Percentiles rank a stretch among this genome's conserved stretches.
These are phyloP conservation scores for Tonatia bakeri DNA, from an alignment of 2,113 vertebrate genomes.

Conservation along the genomic window DNA sequence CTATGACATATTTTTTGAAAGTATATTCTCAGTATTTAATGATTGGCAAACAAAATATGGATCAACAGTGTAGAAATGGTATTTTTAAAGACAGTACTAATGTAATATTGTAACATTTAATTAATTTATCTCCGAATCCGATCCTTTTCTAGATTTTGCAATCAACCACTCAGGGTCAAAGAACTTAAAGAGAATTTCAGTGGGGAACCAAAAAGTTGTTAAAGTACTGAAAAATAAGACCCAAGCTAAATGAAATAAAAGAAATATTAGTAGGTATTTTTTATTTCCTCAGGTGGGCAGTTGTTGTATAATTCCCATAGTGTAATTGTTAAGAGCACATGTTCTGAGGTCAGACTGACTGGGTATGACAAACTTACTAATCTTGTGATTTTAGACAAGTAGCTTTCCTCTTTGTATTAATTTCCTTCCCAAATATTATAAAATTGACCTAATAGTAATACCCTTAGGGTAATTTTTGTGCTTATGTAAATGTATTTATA, in stretches of 20 bases:
- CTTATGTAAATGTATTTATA: background rate
- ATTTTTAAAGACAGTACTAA: background rate
- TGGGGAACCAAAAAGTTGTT: background rate
- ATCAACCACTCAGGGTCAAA: background rate
- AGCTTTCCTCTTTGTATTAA: background rate
- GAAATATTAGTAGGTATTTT: background rate
- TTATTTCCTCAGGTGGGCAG: background rate
- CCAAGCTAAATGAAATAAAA: background rate
- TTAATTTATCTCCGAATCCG: background rate
- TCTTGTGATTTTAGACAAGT: background rate
- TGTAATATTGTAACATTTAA: background rate
- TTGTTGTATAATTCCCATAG: background rate
- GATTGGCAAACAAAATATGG: background rate
- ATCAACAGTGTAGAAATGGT: background rate
- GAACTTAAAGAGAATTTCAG: background rate
- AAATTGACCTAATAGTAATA: background rate
- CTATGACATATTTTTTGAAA: background rate
- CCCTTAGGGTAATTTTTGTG: background rate
- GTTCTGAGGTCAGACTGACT: background rate
- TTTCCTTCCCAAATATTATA: background rate
- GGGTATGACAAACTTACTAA: background rate
- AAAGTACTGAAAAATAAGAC: background rate
- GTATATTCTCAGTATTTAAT: background rate
- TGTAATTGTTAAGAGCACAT: background rate
- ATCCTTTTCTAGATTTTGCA: background rate